phyloP scores from a whole-genome alignment of 2,113 vertebrate species.

The Dromiciops gliroides region DNA sequence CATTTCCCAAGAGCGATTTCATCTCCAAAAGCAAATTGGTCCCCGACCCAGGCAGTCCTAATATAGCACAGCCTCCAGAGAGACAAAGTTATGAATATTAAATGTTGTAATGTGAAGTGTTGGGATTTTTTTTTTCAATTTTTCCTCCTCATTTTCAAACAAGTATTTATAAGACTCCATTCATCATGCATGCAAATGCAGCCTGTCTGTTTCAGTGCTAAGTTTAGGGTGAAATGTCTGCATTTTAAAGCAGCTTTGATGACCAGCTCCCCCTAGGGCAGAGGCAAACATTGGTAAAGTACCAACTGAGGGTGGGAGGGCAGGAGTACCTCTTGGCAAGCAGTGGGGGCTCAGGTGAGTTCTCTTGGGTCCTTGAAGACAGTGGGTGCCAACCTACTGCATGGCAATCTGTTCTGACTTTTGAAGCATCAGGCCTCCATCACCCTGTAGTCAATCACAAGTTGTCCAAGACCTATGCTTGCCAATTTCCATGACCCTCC shows the following conservation, averaged over 20 bases:
- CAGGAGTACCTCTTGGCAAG: neutral
- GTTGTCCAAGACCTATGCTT: neutral
- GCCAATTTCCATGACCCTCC: neutral
- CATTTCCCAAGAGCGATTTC: neutral
- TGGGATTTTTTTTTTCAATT: neutral
- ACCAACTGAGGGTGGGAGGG: neutral
- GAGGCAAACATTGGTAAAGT: neutral
- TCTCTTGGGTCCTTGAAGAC: neutral
- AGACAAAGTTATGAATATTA: neutral
- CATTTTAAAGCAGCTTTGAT: conserved; percentile 34
- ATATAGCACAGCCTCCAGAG: neutral
- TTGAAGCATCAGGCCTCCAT: too few relatives aligned
- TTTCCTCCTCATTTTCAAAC: neutral
- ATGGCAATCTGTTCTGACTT: neutral
- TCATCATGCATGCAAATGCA: neutral
- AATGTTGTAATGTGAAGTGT: conserved; percentile 4
- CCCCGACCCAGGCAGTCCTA: neutral
- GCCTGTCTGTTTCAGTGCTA: neutral
- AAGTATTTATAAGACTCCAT: neutral
- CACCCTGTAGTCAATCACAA: too few relatives aligned
- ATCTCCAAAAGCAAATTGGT: neutral
- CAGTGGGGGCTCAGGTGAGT: neutral
- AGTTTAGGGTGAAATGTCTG: neutral
- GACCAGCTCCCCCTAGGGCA: conserved; percentile 6
- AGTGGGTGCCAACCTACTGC: neutral